Percentiles rank a stretch among this genome's conserved stretches.
Evolutionary conservation across 2,113 vertebrate genomes (phyloP).

Genomic region (Phyllostomus discolor): DNA sequence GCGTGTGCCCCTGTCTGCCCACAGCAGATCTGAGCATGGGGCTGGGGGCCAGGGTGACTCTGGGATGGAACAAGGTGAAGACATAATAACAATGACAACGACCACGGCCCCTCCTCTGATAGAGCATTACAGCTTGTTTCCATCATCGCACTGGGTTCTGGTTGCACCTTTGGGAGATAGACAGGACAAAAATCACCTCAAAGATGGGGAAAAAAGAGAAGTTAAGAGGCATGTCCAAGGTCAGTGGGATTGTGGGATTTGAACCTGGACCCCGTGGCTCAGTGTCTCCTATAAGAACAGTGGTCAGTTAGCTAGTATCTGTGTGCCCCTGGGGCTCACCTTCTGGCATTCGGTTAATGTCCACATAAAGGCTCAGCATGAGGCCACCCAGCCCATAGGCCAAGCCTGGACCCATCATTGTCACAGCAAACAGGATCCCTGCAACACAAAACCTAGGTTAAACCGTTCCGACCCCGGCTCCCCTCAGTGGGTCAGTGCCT

Average conservation of each 20-base stretch:
- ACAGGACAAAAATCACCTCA: background rate
- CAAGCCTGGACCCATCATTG: conserved; percentile 87
- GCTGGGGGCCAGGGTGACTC: background rate
- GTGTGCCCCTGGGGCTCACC: conserved; percentile 74
- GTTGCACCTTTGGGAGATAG: background rate
- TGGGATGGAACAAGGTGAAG: background rate
- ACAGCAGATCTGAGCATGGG: background rate
- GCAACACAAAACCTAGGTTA: conserved; percentile 16
- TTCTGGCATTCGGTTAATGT: conserved; percentile 85
- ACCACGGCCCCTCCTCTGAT: background rate
- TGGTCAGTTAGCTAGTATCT: background rate
- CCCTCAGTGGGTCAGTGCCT: background rate
- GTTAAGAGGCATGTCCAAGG: background rate
- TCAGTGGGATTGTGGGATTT: background rate
- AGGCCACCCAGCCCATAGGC: conserved; percentile 88
- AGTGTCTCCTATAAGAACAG: background rate
- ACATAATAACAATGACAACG: background rate
- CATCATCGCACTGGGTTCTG: background rate
- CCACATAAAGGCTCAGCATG: conserved; percentile 89
- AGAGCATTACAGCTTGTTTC: background rate
- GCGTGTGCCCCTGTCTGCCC: background rate
- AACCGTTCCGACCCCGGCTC: background rate
- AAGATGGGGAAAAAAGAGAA: background rate
- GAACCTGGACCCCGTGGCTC: background rate
- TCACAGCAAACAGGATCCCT: conserved; percentile 92